Conservation (phyloP, 37 sponge, comb jelly and placozoan genomes). For the Tethya wilhelma region DNA sequence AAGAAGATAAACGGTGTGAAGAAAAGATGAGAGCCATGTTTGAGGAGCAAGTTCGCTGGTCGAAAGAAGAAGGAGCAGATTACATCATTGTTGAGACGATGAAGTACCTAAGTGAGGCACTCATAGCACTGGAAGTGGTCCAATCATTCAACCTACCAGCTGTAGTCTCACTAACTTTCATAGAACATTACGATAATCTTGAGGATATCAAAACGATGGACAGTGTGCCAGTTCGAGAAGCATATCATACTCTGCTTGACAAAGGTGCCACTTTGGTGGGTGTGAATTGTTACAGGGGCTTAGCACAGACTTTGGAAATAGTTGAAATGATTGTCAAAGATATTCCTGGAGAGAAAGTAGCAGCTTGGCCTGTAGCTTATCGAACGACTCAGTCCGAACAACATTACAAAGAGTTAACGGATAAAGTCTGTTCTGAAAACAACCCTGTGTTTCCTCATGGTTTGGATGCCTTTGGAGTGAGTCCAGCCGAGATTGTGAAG, state of each 20-base stretch:
- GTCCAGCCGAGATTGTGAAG: constrained; percentile 21
- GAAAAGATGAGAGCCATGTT: constrained; percentile 51
- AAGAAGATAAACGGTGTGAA: constrained; percentile 10
- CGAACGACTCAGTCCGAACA: constrained; percentile 53
- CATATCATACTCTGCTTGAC: constrained; percentile 38
- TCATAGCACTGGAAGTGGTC: no score
- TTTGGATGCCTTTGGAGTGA: constrained; percentile 46
- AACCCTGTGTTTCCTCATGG: constrained; percentile 55
- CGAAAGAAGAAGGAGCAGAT: no score
- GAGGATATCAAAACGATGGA: neutral
- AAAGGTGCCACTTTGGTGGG: constrained; percentile 58
- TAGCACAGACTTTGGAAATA: constrained; percentile 45
- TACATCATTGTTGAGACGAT: no score
- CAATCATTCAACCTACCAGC: neutral
- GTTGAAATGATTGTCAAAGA: constrained; percentile 47
- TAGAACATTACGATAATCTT: neutral
- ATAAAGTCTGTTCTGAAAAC: constrained; percentile 31
- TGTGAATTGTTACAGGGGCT: constrained; percentile 47
- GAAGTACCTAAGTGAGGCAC: no score
- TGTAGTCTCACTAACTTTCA: neutral
- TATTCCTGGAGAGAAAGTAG: constrained; percentile 49
- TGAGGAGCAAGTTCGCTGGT: constrained; percentile 44
- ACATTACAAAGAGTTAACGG: constrained; percentile 19
- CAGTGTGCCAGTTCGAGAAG: neutral
- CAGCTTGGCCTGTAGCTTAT: constrained; percentile 62